Evolutionary conservation across 2,888 invertebrate genomes (phyloP).

Genomic region (Pheosia tremula): DNA sequence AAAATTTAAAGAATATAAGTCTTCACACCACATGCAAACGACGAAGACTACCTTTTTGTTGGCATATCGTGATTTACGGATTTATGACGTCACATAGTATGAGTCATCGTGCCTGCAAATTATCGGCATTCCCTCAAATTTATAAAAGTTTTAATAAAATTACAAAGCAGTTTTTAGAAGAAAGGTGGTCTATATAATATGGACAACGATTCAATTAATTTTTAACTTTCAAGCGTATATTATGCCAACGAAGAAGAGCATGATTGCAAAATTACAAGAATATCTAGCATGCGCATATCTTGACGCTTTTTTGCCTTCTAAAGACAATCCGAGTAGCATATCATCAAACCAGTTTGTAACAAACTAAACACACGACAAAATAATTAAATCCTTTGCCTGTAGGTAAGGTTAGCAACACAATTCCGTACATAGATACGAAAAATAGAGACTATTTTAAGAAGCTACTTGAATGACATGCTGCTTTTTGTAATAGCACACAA

Average conservation of each 20-base stretch:
- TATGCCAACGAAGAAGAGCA: background rate
- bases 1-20: background rate
- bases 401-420: background rate
- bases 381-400: background rate
- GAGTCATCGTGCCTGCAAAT: slow-evolving; percentile 19
- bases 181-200: no score
- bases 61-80: slow-evolving; percentile 17
- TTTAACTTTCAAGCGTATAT: no score
- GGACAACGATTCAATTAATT: no score
- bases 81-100: slow-evolving; percentile 6
- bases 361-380: background rate
- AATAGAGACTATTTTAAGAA: no score
- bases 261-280: background rate
- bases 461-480: no score
- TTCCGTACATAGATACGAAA: no score
- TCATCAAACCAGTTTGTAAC: background rate
- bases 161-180: no score
- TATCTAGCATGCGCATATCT: background rate
- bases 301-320: background rate
- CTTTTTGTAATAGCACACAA: no score
- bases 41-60: background rate
- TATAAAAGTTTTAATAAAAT: no score
- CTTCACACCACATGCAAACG: background rate
- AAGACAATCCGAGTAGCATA: background rate
- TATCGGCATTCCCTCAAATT: no score